phyloP scores from a whole-genome alignment of 2,888 invertebrate genomes.

The Clostera curtula region DNA sequence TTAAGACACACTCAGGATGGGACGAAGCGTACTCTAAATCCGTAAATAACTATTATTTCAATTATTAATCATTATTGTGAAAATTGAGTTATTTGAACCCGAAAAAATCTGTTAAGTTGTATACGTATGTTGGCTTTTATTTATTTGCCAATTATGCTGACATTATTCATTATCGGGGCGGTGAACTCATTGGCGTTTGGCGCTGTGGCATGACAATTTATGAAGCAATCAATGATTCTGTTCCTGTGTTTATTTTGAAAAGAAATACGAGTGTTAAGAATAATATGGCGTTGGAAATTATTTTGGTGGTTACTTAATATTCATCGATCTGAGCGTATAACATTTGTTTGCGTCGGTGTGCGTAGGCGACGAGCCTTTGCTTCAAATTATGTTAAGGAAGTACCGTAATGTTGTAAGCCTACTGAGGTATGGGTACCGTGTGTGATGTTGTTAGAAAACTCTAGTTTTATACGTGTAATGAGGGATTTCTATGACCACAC shows the following conservation, averaged over 20 bases:
- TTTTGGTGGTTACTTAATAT: conserved; percentile 65
- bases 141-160: conserved; percentile 52
- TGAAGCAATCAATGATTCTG: conserved; percentile 65
- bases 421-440: no score
- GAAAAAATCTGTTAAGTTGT: conserved; percentile 16
- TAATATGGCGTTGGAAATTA: conserved; percentile 54
- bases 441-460: no score
- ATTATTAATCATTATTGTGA: no score
- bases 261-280: conserved; percentile 60
- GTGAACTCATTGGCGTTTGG: conserved; percentile 43
- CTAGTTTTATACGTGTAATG: no score
- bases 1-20: no score
- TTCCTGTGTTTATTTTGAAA: conserved; percentile 51
- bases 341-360: conserved; percentile 59
- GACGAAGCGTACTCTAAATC: no score
- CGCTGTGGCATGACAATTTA: conserved; percentile 63
- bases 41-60: no score
- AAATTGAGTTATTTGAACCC: no score
- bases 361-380: conserved; percentile 48
- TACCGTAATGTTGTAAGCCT: no score
- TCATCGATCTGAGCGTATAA: conserved; percentile 64
- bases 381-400: no score
- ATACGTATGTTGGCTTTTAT: conserved; percentile 35
- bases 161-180: conserved; percentile 49
- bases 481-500: no score